Percentiles rank a stretch among this genome's conserved stretches.
phyloP scores from a whole-genome alignment of 2,797 vertebrate genomes.

The Tragelaphus oryx region DNA sequence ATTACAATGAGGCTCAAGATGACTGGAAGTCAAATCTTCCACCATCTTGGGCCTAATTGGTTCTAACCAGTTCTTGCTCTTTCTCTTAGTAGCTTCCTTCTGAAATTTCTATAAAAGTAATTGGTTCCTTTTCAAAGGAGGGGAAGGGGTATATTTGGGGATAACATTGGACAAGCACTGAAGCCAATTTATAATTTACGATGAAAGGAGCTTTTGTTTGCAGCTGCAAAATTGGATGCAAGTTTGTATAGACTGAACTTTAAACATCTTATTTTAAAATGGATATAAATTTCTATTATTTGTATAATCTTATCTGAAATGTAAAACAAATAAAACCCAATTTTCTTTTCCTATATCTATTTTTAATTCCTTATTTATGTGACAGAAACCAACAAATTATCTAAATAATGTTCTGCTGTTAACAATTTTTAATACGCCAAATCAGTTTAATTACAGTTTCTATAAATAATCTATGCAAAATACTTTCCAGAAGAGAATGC shows the following conservation, averaged over 20 bases:
- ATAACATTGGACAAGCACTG: not conserved
- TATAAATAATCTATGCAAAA: conserved; percentile 84
- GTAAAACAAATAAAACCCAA: conserved; percentile 68
- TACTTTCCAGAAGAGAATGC: conserved; percentile 80
- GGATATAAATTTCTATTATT: conserved; percentile 48
- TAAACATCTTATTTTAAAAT: conserved; percentile 12
- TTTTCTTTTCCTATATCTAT: conserved; percentile 54
- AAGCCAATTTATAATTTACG: conserved; percentile 9
- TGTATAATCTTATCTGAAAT: conserved; percentile 45
- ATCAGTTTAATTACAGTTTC: conserved; percentile 84
- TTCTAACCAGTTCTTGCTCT: not conserved
- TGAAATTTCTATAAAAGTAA: not conserved
- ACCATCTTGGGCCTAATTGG: not conserved
- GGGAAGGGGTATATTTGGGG: not conserved
- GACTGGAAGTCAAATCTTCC: not conserved
- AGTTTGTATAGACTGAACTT: not conserved
- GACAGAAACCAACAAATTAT: conserved; percentile 62
- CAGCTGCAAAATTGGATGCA: not conserved
- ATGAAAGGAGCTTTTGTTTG: not conserved
- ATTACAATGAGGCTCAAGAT: not conserved
- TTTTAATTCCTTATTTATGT: conserved; percentile 72
- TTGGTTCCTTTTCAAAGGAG: not conserved
- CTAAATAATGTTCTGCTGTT: conserved; percentile 75
- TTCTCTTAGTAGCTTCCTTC: not conserved
- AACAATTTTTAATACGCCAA: conserved; percentile 80